Conservation (phyloP, 2,888 invertebrate species). For the Mayetiola destructor region DNA sequence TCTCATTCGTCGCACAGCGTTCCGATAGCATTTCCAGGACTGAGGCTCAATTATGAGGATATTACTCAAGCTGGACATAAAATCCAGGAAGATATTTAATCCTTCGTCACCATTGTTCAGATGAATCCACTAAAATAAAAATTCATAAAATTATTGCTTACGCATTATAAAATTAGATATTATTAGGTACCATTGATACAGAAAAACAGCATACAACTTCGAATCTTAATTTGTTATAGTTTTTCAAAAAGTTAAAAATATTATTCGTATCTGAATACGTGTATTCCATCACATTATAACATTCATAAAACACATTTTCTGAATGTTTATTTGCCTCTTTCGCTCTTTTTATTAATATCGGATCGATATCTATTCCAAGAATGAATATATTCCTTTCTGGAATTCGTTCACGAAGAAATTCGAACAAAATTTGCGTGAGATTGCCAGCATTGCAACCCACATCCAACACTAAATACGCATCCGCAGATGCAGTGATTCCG, state of each 20-base stretch:
- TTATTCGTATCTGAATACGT: conserved; percentile 25
- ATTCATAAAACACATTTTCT: conserved; percentile 39
- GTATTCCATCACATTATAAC: conserved; percentile 44
- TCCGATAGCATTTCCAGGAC: conserved; percentile 71
- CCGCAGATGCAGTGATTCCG: background rate
- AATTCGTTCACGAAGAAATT: conserved; percentile 33
- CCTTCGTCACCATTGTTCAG: conserved; percentile 67
- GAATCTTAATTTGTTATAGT: conserved; percentile 38
- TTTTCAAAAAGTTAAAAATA: conserved; percentile 38
- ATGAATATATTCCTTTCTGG: conserved; percentile 21
- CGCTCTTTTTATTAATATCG: conserved; percentile 51
- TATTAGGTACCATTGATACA: conserved; percentile 74
- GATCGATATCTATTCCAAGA: conserved; percentile 64
- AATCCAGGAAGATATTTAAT: conserved; percentile 45
- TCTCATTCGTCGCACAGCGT: conserved; percentile 56
- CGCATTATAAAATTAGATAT: too few species aligned
- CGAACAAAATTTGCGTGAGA: conserved; percentile 45
- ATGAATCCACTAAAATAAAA: too few species aligned
- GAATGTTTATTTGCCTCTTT: conserved; percentile 36
- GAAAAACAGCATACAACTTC: conserved; percentile 66
- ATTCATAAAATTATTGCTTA: too few species aligned
- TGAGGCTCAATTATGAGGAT: conserved; percentile 66
- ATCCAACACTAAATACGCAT: conserved; percentile 44
- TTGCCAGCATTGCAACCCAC: conserved; percentile 70
- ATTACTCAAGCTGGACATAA: conserved; percentile 39